A percentile compares a stretch with the other conserved stretches of the same genome.
Conservation (phyloP, 1,140 invertebrate genomes). For the Drosophila cardini region DNA sequence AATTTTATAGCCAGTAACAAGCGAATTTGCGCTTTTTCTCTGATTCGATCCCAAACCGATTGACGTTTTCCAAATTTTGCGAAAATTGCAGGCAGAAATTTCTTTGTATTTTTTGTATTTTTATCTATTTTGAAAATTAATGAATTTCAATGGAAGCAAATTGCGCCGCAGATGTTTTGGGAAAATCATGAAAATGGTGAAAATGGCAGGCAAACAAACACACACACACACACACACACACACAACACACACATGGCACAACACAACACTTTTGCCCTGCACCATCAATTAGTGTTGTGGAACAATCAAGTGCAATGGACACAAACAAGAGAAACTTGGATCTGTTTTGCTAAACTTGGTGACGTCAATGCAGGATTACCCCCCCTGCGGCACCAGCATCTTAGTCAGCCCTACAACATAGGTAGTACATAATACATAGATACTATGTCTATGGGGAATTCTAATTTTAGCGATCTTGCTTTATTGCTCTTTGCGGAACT, state of each 20-base stretch:
- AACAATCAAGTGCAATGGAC: slow-evolving; percentile 57
- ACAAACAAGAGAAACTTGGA: background rate
- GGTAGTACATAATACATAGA: background rate
- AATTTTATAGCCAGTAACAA: slow-evolving; percentile 38
- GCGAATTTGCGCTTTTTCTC: background rate
- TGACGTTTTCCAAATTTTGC: slow-evolving; percentile 55
- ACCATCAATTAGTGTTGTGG: slow-evolving; percentile 33
- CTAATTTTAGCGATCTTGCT: slow-evolving; percentile 60
- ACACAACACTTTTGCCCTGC: slow-evolving; percentile 10
- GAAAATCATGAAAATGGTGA: slow-evolving; percentile 25
- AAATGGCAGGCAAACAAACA: slow-evolving; percentile 27
- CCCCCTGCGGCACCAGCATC: background rate
- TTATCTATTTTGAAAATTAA: slow-evolving; percentile 65
- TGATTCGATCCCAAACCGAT: slow-evolving; percentile 8
- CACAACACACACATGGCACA: background rate
- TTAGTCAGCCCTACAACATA: slow-evolving; percentile 45
- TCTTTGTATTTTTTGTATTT: slow-evolving; percentile 39
- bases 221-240: no score
- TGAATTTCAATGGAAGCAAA: slow-evolving; percentile 61
- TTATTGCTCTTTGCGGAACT: slow-evolving; percentile 50
- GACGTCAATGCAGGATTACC: slow-evolving; percentile 62
- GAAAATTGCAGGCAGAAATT: slow-evolving; percentile 39
- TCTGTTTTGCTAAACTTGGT: slow-evolving; percentile 26
- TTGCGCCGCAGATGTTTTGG: slow-evolving; percentile 55
- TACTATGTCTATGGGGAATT: slow-evolving; percentile 22